Conservation (phyloP, 2,113 vertebrate genomes). For the Anseranas semipalmata region DNA sequence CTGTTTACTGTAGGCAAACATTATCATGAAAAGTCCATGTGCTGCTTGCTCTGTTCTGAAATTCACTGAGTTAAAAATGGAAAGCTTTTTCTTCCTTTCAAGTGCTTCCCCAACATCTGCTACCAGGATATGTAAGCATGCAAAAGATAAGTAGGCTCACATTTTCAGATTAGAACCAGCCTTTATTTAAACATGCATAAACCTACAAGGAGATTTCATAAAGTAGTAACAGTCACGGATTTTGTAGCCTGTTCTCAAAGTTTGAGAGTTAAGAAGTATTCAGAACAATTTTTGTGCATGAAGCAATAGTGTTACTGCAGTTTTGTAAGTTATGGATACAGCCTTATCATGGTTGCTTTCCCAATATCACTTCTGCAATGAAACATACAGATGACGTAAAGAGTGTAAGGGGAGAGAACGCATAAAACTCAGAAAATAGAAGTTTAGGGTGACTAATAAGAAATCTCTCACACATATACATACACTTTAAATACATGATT, state of each 20-base stretch:
- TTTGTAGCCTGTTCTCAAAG: neutral
- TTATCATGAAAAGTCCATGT: constrained; percentile 39
- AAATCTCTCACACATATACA: neutral
- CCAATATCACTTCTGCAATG: neutral
- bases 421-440: neutral
- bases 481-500: neutral
- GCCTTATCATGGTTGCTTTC: neutral
- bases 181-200: constrained; percentile 6
- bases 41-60: neutral
- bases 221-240: neutral
- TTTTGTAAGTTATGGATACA: neutral
- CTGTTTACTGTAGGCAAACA: constrained; percentile 28
- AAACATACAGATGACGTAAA: neutral
- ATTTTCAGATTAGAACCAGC: constrained; percentile 4
- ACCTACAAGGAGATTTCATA: neutral
- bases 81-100: constrained; percentile 5
- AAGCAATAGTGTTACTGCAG: neutral
- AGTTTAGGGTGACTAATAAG: neutral
- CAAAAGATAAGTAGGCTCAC: neutral
- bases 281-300: neutral
- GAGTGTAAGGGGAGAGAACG: neutral
- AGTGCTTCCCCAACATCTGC: constrained; percentile 14
- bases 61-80: neutral
- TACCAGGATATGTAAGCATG: neutral
- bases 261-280: neutral